Percentiles rank a stretch among this genome's conserved stretches.
Conservation (phyloP, 2,888 invertebrate genomes). For the Andrena bicolor region DNA sequence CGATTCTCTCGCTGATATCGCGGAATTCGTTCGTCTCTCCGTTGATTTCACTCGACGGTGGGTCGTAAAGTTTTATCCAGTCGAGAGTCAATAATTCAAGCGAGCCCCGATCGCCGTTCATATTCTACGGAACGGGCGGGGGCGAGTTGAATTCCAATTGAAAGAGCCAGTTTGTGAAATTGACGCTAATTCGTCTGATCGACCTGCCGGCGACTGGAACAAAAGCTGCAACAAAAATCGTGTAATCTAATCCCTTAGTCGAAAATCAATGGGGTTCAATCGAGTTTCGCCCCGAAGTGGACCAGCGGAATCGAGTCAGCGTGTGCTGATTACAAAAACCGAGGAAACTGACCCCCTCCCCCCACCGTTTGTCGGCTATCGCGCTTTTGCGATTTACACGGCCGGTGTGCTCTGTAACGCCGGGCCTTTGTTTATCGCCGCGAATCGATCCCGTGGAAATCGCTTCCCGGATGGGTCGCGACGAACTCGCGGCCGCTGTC, state of each 20-base stretch:
- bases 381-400: constrained; percentile 12
- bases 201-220: constrained; percentile 18
- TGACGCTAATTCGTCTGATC: constrained; percentile 60
- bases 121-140: constrained; percentile 44
- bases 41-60: constrained; percentile 3
- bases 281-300: constrained; percentile 53
- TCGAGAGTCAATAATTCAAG: constrained; percentile 35
- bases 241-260: constrained; percentile 65
- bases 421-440: neutral
- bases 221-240: constrained; percentile 68
- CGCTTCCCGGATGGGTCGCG: neutral
- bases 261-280: constrained; percentile 65
- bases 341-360: constrained; percentile 1
- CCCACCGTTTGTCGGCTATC: neutral
- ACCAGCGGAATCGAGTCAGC: constrained; percentile 46
- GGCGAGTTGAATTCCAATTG: constrained; percentile 58
- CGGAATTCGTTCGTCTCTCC: constrained; percentile 1
- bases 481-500: neutral
- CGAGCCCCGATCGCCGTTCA: constrained; percentile 25
- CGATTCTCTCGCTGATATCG: constrained; percentile 11
- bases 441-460: neutral
- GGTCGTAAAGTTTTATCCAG: constrained; percentile 29
- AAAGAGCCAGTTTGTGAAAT: constrained; percentile 60
- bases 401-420: neutral
- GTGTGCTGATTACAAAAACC: constrained; percentile 32